phyloP scores from a whole-genome alignment of 2,797 vertebrate genomes.

The Huso huso region DNA sequence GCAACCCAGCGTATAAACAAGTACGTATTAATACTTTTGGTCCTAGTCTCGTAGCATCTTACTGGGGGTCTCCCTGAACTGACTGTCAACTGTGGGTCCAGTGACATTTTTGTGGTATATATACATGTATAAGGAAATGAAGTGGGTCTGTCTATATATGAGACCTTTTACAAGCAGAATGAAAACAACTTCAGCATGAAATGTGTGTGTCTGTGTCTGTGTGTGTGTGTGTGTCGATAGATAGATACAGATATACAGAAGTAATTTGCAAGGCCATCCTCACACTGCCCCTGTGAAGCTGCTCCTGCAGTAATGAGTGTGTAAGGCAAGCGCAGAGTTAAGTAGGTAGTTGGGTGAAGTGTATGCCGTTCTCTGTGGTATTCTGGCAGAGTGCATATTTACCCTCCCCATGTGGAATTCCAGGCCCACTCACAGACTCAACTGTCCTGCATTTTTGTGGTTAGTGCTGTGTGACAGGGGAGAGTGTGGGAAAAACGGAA shows the following conservation, averaged over 20 bases:
- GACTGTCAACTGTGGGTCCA: slow-evolving; percentile 8
- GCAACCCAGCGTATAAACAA: slow-evolving; percentile 67
- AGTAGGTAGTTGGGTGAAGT: slow-evolving; percentile 52
- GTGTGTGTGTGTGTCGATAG: no score
- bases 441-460: slow-evolving; percentile 89
- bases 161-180: slow-evolving; percentile 11
- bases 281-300: no score
- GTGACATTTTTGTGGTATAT: slow-evolving; percentile 18
- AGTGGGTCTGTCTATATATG: slow-evolving; percentile 10
- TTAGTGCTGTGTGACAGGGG: slow-evolving; percentile 85
- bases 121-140: slow-evolving; percentile 18
- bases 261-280: no score
- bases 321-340: slow-evolving; percentile 33
- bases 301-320: not conserved
- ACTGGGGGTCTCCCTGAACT: slow-evolving; percentile 25
- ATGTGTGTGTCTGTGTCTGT: not conserved
- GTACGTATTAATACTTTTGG: slow-evolving; percentile 56
- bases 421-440: slow-evolving; percentile 76
- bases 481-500: slow-evolving; percentile 98
- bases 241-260: no score
- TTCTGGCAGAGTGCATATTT: slow-evolving; percentile 74
- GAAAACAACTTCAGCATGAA: slow-evolving; percentile 19
- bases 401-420: slow-evolving; percentile 81
- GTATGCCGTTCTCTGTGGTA: slow-evolving; percentile 62
- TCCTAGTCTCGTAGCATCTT: slow-evolving; percentile 15